A percentile compares a stretch with the other conserved stretches of the same genome.
phyloP scores from a whole-genome alignment of 2,888 invertebrate genomes.

The Acanthosepion lycidas region DNA sequence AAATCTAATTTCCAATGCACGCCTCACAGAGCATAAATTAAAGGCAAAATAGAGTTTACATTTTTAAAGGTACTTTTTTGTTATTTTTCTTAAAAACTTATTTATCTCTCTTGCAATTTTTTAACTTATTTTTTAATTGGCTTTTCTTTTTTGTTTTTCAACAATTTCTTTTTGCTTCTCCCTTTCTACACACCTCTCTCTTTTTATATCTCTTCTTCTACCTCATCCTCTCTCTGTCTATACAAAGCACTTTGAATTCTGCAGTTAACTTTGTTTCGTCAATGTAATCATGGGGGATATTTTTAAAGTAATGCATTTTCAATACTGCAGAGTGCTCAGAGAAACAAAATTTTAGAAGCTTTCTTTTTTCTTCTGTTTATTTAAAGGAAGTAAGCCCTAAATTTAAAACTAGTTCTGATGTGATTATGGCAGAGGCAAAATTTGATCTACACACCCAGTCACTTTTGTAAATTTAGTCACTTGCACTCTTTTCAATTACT shows the following conservation, averaged over 20 bases:
- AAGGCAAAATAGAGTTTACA: background rate
- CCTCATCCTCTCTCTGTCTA: background rate
- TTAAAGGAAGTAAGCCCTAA: background rate
- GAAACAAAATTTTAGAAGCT: background rate
- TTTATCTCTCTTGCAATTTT: background rate
- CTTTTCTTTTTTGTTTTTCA: background rate
- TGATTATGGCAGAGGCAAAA: background rate
- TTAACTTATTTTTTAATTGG: background rate
- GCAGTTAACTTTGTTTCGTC: background rate
- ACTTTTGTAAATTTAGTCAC: background rate
- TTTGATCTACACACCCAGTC: background rate
- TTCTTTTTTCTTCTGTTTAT: background rate
- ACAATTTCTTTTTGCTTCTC: background rate
- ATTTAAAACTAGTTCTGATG: slow-evolving; percentile 20
- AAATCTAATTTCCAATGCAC: slow-evolving; percentile 6
- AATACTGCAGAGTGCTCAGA: background rate
- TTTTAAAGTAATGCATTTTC: slow-evolving; percentile 9
- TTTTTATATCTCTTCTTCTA: background rate
- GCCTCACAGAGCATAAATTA: background rate
- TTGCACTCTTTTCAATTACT: slow-evolving; percentile 4
- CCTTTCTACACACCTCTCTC: background rate
- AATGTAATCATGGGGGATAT: slow-evolving; percentile 7
- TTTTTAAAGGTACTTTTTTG: background rate
- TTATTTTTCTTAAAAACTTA: background rate
- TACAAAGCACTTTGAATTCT: background rate